Conservation (phyloP, 92 coral and sea anemone genomes). For the Porites divaricata region DNA sequence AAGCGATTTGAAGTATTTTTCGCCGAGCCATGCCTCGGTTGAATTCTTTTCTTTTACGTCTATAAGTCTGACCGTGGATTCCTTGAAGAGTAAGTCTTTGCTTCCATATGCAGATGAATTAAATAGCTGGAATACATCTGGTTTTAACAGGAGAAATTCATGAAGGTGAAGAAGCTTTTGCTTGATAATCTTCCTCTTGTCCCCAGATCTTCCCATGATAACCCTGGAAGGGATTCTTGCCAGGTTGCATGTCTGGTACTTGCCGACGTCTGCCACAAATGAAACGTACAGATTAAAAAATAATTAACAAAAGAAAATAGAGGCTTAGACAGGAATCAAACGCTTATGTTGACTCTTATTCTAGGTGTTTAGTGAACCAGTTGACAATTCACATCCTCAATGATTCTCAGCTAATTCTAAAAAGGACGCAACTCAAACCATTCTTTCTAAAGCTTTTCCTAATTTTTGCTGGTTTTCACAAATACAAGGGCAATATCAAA, state of each 20-base stretch:
- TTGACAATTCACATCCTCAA: too few relatives aligned
- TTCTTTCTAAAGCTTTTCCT: too few relatives aligned
- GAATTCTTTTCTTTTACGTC: conserved; percentile 62
- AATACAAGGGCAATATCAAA: too few relatives aligned
- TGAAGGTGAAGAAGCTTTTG: conserved; percentile 49
- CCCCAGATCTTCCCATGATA: conserved; percentile 51
- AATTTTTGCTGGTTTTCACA: too few relatives aligned
- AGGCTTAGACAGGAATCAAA: not conserved
- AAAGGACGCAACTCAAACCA: too few relatives aligned
- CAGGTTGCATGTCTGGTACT: conserved; percentile 58
- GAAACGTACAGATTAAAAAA: not conserved
- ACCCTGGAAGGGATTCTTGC: conserved; percentile 78
- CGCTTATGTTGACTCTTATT: too few relatives aligned
- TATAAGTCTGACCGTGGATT: conserved; percentile 47
- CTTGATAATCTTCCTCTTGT: conserved; percentile 28
- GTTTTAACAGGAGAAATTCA: conserved; percentile 21
- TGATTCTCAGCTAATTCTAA: too few relatives aligned
- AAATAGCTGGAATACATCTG: conserved; percentile 38
- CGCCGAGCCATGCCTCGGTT: conserved; percentile 65
- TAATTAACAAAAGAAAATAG: not conserved
- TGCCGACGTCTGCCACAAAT: conserved; percentile 50
- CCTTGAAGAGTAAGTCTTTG: conserved; percentile 59
- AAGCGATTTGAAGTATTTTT: conserved; percentile 35
- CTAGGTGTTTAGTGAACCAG: too few relatives aligned
- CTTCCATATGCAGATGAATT: conserved; percentile 57